Base-by-base conservation (phyloP, 2,888 invertebrate species). In the Euplagia quadripunctaria region DNA sequence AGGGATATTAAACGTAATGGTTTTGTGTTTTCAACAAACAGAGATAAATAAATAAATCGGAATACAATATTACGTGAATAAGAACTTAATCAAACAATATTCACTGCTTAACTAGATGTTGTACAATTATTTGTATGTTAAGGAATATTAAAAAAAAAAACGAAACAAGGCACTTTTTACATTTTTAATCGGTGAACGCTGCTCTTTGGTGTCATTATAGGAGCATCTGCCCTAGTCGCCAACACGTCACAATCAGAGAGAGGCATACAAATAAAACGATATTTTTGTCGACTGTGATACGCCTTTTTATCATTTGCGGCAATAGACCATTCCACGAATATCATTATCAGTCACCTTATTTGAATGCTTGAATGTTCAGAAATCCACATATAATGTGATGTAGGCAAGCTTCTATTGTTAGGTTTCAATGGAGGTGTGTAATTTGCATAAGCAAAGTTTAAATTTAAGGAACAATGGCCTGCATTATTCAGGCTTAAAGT, bases 401-500 rank as follows among this genome's bases (percentile, higher is more conserved):
- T 75, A n/a, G 49, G 68, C 70, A 80, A 78, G 73, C 79, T 74
- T 73, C 82, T 66, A 83, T 82, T 79, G 82, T 83, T 20, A 42
- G 71, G 75, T 65, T 46, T 77, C 81, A 84, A 81, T 83, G 52
- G 82, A 82, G 79, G 81, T 61, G 80, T 73, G 83, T 87, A 84
- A 88, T 91, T 90, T 88, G 85, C 88, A 89, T 89, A 89, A 86
- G 86, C 87, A 88, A 88, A 87, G 87, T 88, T 88, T 81, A 88
- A 88, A 83, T 87, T 87, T 87, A 87, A 82, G 84, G 86, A 89
- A 90, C 89, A 91, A 90, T 87, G 70, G 80, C 75, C 71, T 80
- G 85, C 84, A 89, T 87, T 85, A 84, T 80, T 81, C 77, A 71
- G 76, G 75, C 76, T 82, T 77, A 80, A 83, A 87, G 78, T 79